Evolutionary conservation across 2,888 invertebrate species (phyloP), one percentile per base, ranked within the genome.

Genomic region (Hemicrepidius hirtus): DNA sequence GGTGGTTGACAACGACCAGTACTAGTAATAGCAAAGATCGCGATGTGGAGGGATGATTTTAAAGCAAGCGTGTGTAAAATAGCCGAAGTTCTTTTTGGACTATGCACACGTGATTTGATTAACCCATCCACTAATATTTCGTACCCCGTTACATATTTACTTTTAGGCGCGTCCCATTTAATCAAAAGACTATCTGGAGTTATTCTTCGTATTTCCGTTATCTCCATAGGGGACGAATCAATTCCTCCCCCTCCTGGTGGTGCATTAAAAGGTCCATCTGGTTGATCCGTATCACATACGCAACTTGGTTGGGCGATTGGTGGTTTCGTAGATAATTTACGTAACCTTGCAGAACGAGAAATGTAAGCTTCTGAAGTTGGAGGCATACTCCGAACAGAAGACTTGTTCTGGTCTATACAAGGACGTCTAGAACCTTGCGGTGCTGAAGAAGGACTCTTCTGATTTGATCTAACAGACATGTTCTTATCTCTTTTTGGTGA

Each of bases 111-210:
- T 4, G 79, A 79, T 63, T 78, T 78, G 0, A 78, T 21, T 10
- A 72, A 41, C n/a, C 76, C 77, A 67, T 81, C 73, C 6, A 82
- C 76, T 7, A 74, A 65, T 9, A 81, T 73, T 59, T 81, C 81
- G 67, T 80, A 82, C 12, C 81, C 82, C 20, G 70, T 76, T 18
- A 80, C 72, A 9, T 76, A 35, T 21, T 73, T 60, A 32, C 74
- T 77, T 12, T 46, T 40, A 9, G 80, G 75, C 32, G 71, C 66
- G 0, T 60, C 69, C 82, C 82, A 82, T 71, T 82, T 82, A 20
- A 82, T 53, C 28, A 82, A 59, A 53, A 82, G 71, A 57, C 76
- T 79, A 28, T 77, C 78, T 0, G 78, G 75, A 3, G 79, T 73
- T 63, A 82, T 77, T 13, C 75, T 77, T 46, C 77, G 73, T 0